These are phyloP conservation scores for Pelochelys cantorii DNA, from an alignment of 2,797 vertebrate species.

Conservation along the genomic window DNA sequence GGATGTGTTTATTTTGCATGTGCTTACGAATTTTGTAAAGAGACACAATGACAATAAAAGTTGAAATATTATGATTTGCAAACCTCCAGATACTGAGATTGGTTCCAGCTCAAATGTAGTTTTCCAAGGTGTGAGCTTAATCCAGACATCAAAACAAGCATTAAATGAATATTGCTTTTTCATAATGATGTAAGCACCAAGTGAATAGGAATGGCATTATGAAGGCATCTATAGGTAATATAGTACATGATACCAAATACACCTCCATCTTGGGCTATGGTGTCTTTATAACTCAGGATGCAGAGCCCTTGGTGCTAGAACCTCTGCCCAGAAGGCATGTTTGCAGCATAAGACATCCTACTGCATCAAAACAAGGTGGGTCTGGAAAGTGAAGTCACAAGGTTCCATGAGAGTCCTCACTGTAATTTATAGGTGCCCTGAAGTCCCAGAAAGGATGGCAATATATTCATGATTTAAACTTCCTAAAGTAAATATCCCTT, in stretches of 20 bases:
- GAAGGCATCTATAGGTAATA: neutral
- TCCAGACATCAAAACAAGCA: conserved; percentile 31
- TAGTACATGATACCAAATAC: neutral
- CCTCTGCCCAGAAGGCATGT: neutral
- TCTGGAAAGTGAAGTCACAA: neutral
- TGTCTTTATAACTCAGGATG: neutral
- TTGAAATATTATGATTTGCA: conserved; percentile 73
- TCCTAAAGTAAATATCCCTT: neutral
- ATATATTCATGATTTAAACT: neutral
- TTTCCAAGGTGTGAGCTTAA: conserved; percentile 61
- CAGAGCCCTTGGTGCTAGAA: neutral
- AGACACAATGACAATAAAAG: conserved; percentile 70
- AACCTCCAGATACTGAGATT: conserved; percentile 48
- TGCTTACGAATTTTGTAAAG: conserved; percentile 69
- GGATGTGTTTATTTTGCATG: conserved; percentile 60
- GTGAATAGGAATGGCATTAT: conserved; percentile 17
- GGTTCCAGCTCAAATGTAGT: conserved; percentile 48
- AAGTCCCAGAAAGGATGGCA: neutral
- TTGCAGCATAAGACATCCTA: accelerated
- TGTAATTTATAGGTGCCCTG: neutral
- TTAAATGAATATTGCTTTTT: conserved; percentile 17
- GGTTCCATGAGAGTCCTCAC: neutral
- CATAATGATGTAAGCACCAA: neutral
- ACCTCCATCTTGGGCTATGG: neutral
- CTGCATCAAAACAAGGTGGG: neutral